phyloP scores from a whole-genome alignment of 1,140 invertebrate species.

The Tetragonula clypearis region DNA sequence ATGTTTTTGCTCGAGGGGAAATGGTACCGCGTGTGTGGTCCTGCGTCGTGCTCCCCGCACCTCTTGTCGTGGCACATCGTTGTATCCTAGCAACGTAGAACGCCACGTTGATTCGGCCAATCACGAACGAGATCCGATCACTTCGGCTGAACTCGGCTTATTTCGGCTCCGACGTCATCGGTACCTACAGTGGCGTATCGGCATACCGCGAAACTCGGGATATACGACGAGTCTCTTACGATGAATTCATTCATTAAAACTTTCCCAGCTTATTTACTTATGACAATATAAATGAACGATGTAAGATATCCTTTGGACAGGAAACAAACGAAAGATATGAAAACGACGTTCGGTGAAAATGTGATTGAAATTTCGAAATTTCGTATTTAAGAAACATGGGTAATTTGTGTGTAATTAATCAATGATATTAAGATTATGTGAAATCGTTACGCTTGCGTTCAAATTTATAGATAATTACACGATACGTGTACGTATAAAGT shows the following conservation, averaged over 20 bases:
- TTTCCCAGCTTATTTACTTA: not conserved
- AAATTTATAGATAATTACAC: not conserved
- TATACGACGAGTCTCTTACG: no score
- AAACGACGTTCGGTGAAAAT: no score
- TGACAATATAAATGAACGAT: not conserved
- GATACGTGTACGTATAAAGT: not conserved
- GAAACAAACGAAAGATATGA: not conserved
- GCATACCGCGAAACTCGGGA: conserved; percentile 18
- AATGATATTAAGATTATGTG: not conserved
- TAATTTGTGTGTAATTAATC: not conserved
- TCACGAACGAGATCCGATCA: conserved; percentile 58
- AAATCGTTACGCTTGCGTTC: no score
- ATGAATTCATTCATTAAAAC: not conserved
- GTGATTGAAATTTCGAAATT: not conserved
- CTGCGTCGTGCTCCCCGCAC: conserved; percentile 69
- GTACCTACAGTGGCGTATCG: conserved; percentile 67
- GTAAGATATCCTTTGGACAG: not conserved
- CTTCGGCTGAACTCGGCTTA: conserved; percentile 72
- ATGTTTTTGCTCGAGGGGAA: conserved; percentile 81
- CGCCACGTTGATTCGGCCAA: conserved; percentile 74
- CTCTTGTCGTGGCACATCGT: conserved; percentile 67
- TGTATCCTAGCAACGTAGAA: conserved; percentile 79
- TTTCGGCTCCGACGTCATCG: conserved; percentile 75
- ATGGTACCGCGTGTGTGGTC: conserved; percentile 81
- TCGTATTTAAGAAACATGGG: not conserved